Percentiles rank a stretch among this genome's conserved stretches.
Evolutionary conservation across 2,797 vertebrate genomes (phyloP).

Genomic region (Neoniphon sammara): DNA sequence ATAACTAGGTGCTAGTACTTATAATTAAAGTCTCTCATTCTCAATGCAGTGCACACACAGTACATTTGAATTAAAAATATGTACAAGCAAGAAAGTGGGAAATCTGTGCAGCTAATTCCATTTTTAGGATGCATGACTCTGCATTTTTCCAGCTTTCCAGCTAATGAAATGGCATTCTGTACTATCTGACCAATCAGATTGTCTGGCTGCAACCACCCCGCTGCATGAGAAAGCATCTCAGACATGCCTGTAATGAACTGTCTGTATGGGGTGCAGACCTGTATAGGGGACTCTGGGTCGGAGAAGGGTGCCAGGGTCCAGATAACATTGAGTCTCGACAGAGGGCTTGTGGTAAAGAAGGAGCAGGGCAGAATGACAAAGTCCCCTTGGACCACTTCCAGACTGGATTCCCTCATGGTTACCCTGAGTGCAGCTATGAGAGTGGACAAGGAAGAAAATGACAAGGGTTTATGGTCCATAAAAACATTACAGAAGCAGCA

Average conservation of each 20-base stretch:
- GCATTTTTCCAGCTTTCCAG: too few species aligned
- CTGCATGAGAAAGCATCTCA: neutral
- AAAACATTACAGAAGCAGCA: neutral
- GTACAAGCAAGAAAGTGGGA: neutral
- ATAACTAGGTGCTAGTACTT: too few species aligned
- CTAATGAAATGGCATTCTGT: too few species aligned
- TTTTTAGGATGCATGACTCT: neutral
- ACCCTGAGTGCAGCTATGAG: slow-evolving; percentile 79
- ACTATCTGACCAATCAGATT: neutral
- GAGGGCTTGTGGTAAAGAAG: slow-evolving; percentile 81
- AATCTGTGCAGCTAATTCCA: neutral
- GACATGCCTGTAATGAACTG: neutral
- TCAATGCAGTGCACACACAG: too few species aligned
- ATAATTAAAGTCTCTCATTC: too few species aligned
- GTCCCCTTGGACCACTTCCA: slow-evolving; percentile 83
- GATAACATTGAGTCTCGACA: slow-evolving; percentile 86
- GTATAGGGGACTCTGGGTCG: slow-evolving; percentile 79
- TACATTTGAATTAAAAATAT: neutral
- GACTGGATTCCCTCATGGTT: slow-evolving; percentile 74
- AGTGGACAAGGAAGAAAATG: neutral
- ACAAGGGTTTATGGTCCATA: too few species aligned
- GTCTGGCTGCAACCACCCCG: neutral
- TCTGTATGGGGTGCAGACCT: slow-evolving; percentile 67
- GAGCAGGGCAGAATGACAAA: slow-evolving; percentile 82
- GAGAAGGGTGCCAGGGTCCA: slow-evolving; percentile 84